Evolutionary conservation across 2,113 vertebrate species (phyloP).

Genomic region (Enhydra lutris): DNA sequence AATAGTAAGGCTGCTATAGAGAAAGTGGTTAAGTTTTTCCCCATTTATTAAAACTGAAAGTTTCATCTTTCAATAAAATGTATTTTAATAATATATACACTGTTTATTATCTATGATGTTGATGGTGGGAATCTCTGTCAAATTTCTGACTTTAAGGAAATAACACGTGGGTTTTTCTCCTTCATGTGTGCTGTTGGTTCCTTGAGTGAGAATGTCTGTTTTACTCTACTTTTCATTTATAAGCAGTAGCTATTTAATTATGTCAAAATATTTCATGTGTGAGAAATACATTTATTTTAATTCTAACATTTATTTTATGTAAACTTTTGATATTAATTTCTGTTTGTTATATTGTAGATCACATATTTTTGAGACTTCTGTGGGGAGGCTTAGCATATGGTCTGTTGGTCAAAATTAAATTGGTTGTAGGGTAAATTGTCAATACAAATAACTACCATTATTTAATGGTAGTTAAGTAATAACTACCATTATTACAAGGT

Average conservation of each 20-base stretch:
- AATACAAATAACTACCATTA: neutral
- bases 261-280: neutral
- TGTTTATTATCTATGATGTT: neutral
- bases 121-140: neutral
- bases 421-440: neutral
- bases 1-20: neutral
- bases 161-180: neutral
- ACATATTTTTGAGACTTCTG: neutral
- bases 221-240: neutral
- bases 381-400: neutral
- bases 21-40: neutral
- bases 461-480: too few relatives aligned
- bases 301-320: neutral
- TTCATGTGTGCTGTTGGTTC: neutral
- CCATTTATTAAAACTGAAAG: neutral
- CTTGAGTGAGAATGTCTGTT: neutral
- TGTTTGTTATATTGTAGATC: neutral
- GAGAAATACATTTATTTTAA: neutral
- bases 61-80: neutral
- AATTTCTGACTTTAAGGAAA: neutral
- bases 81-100: neutral
- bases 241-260: neutral
- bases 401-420: neutral
- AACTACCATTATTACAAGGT: neutral
- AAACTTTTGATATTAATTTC: neutral